phyloP scores from a whole-genome alignment of 2,113 vertebrate genomes.

The Leiothrix lutea region DNA sequence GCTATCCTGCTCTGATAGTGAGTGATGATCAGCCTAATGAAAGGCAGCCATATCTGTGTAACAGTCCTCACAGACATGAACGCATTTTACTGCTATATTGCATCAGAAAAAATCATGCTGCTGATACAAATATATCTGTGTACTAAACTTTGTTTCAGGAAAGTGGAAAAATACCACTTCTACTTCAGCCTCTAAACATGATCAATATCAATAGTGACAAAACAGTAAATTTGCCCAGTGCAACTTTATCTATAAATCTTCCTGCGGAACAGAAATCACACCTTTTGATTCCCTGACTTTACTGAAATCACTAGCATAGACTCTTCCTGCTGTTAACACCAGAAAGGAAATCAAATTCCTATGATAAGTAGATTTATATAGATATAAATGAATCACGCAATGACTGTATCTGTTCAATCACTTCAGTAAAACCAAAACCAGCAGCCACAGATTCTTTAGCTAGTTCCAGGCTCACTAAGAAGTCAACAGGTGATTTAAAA shows the following conservation, averaged over 20 bases:
- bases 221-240: neutral
- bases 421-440: neutral
- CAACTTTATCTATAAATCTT: neutral
- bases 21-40: neutral
- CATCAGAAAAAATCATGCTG: neutral
- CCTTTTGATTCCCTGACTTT: neutral
- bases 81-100: neutral
- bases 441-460: neutral
- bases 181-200: neutral
- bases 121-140: neutral
- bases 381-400: neutral
- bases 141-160: neutral
- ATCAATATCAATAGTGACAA: neutral
- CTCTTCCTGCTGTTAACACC: neutral
- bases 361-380: neutral
- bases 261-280: neutral
- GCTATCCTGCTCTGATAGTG: neutral
- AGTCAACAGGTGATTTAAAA: neutral
- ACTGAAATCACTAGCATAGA: neutral
- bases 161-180: neutral
- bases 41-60: neutral
- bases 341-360: neutral
- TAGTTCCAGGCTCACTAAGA: neutral
- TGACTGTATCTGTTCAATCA: neutral
- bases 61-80: neutral